A percentile compares a stretch with the other conserved stretches of the same genome.
These are phyloP conservation scores for Nomada ruficornis DNA, from an alignment of 2,888 invertebrate genomes.

Conservation along the genomic window DNA sequence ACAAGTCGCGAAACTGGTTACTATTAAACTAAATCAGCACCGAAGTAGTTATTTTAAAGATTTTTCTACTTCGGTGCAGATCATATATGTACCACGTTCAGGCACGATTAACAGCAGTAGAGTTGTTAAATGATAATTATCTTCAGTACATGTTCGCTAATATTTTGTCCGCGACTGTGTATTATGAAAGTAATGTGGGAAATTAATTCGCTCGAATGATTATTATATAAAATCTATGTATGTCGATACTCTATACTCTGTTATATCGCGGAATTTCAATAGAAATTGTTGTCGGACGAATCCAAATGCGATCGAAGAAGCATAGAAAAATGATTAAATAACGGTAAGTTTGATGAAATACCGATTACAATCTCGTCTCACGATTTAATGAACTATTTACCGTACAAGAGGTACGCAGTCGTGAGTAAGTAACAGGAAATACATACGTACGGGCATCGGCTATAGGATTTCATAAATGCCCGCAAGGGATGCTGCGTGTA, in stretches of 20 bases:
- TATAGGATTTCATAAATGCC: conserved; percentile 27
- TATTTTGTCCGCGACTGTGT: background rate
- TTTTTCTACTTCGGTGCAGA: no score
- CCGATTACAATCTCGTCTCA: conserved; percentile 17
- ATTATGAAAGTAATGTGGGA: background rate
- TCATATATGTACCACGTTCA: no score
- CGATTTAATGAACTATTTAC: conserved; percentile 20
- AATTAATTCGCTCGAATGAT: no score
- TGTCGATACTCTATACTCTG: no score
- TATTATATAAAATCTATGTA: no score
- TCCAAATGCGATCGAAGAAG: background rate
- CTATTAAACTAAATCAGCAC: no score
- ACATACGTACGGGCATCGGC: background rate
- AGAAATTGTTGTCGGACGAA: background rate
- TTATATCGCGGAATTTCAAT: no score
- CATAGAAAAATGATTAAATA: conserved; percentile 30
- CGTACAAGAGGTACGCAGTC: background rate
- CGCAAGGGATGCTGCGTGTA: conserved; percentile 29
- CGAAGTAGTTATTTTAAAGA: no score
- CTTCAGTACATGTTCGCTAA: background rate
- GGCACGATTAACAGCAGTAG: no score
- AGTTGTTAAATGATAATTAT: no score
- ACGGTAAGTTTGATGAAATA: conserved; percentile 16
- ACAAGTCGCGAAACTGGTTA: no score
- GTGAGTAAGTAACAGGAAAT: conserved; percentile 16